Percentiles rank a stretch among this genome's conserved stretches.
Conservation (phyloP, 1,140 invertebrate genomes). For the Solenopsis fugax region DNA sequence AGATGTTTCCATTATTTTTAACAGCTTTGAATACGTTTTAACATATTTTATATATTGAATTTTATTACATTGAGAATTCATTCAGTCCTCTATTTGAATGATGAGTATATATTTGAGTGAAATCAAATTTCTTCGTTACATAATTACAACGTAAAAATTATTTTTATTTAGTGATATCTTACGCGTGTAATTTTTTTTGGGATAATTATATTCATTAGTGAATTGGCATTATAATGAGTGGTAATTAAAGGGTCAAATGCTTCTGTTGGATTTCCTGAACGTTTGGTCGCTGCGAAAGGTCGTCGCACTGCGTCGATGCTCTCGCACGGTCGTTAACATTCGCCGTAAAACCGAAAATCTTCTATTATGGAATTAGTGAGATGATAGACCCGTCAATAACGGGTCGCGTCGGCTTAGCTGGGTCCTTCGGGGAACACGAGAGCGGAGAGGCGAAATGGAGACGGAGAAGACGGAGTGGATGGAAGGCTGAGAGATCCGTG, state of each 20-base stretch:
- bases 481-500: constrained; percentile 37
- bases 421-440: constrained; percentile 79
- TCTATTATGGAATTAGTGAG: constrained; percentile 85
- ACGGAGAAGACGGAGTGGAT: constrained; percentile 46
- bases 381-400: constrained; percentile 85
- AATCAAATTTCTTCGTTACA: not conserved
- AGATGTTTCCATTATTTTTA: not conserved
- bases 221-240: not conserved
- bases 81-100: not conserved
- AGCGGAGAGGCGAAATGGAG: constrained; percentile 68
- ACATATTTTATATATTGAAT: not conserved
- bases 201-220: not conserved
- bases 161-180: not conserved
- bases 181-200: not conserved
- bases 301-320: constrained; percentile 67
- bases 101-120: not conserved
- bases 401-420: constrained; percentile 72
- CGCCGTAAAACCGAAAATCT: constrained; percentile 80
- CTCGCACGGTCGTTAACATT: constrained; percentile 80
- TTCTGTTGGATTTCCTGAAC: constrained; percentile 39
- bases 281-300: constrained; percentile 69
- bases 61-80: not conserved
- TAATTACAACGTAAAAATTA: not conserved
- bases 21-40: not conserved
- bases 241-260: not conserved